These are phyloP conservation scores for Adelognathus sp. DNA, from an alignment of 2,888 invertebrate genomes.

Conservation along the genomic window DNA sequence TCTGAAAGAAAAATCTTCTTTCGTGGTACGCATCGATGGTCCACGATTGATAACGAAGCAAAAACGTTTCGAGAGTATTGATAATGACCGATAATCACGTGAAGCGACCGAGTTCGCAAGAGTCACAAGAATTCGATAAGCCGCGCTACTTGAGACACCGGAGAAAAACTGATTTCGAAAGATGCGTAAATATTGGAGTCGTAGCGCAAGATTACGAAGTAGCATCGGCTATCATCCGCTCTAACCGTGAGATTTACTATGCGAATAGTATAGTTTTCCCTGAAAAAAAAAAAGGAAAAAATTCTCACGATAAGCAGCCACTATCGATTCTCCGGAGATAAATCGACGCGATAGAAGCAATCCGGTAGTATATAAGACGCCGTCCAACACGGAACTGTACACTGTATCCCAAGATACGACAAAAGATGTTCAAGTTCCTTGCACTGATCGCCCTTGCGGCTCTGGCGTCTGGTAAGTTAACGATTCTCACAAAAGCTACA, in stretches of 20 bases:
- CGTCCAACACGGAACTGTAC: neutral
- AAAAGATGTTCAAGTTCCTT: slow-evolving; percentile 53
- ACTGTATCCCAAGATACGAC: neutral
- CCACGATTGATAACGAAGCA: neutral
- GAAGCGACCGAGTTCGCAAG: neutral
- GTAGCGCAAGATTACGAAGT: neutral
- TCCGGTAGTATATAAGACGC: slow-evolving; percentile 7
- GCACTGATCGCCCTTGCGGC: slow-evolving; percentile 21
- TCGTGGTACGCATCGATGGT: neutral
- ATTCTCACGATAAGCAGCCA: neutral
- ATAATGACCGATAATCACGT: slow-evolving; percentile 1
- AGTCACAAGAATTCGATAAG: neutral
- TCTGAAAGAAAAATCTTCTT: neutral
- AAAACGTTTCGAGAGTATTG: neutral
- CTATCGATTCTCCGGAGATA: neutral
- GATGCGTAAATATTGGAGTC: neutral
- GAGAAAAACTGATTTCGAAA: neutral
- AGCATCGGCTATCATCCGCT: neutral
- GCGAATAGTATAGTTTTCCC: neutral
- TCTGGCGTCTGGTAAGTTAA: slow-evolving; percentile 41
- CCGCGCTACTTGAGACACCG: neutral
- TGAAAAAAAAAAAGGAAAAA: neutral
- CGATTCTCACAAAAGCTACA: neutral
- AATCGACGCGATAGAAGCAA: neutral
- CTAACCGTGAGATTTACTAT: neutral